These are phyloP conservation scores for Hestina assimilis DNA, from an alignment of 1,140 invertebrate genomes.

Conservation along the genomic window DNA sequence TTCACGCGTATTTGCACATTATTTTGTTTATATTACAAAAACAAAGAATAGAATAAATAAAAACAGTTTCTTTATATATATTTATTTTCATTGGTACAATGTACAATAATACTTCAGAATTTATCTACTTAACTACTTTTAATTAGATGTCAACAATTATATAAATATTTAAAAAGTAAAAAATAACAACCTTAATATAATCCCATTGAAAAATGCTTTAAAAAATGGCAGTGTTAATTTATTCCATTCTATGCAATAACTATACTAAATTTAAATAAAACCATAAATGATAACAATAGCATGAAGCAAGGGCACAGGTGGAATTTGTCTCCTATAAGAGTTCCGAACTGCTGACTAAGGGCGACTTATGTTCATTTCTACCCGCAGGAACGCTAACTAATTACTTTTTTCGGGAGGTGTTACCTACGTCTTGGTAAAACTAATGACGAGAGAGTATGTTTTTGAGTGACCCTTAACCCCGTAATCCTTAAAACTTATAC, in stretches of 20 bases:
- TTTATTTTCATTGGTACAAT: neutral
- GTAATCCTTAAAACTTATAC: too few species aligned
- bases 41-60: neutral
- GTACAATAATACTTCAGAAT: neutral
- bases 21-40: neutral
- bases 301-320: too few species aligned
- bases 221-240: constrained; percentile 24
- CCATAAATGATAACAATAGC: too few species aligned
- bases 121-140: neutral
- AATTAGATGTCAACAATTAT: constrained; percentile 17
- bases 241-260: neutral
- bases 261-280: neutral
- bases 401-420: too few species aligned
- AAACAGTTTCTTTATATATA: neutral
- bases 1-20: too few species aligned
- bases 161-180: constrained; percentile 26
- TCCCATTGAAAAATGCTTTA: constrained; percentile 22
- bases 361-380: too few species aligned
- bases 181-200: constrained; percentile 24
- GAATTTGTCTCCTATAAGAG: too few species aligned
- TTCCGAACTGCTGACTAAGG: too few species aligned
- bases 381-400: too few species aligned
- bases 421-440: too few species aligned
- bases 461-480: too few species aligned
- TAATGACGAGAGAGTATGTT: too few species aligned